Conservation (phyloP, 2,113 vertebrate species). For the Arizona elegans region DNA sequence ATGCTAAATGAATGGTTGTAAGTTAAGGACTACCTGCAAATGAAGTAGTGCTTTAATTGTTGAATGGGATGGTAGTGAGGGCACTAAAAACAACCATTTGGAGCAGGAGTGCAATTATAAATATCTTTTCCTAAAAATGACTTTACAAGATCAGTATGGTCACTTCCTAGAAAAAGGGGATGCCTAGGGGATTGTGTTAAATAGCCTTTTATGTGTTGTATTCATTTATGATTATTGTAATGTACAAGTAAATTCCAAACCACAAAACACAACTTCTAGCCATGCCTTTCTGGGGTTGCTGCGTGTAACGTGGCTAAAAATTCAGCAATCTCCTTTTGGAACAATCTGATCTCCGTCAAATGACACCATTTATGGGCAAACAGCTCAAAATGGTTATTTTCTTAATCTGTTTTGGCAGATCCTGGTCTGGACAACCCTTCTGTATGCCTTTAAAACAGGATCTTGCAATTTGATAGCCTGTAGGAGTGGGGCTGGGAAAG, state of each 20-base stretch:
- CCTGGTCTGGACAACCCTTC: not conserved
- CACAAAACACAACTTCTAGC: not conserved
- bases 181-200: not conserved
- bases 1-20: not conserved
- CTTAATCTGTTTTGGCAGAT: not conserved
- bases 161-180: not conserved
- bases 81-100: not conserved
- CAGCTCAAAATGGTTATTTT: not conserved
- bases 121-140: not conserved
- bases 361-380: not conserved
- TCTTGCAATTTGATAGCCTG: not conserved
- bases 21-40: not conserved
- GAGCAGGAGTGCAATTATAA: not conserved
- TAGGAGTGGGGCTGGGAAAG: not conserved
- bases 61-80: not conserved
- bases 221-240: not conserved
- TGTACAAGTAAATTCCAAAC: not conserved
- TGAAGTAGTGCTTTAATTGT: not conserved
- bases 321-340: not conserved
- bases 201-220: not conserved
- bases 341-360: not conserved
- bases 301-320: not conserved
- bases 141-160: not conserved
- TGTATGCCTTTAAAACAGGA: not conserved
- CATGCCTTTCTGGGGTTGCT: not conserved